These are phyloP conservation scores for Luperina nickerlii DNA, from an alignment of 2,888 invertebrate genomes.

Conservation along the genomic window DNA sequence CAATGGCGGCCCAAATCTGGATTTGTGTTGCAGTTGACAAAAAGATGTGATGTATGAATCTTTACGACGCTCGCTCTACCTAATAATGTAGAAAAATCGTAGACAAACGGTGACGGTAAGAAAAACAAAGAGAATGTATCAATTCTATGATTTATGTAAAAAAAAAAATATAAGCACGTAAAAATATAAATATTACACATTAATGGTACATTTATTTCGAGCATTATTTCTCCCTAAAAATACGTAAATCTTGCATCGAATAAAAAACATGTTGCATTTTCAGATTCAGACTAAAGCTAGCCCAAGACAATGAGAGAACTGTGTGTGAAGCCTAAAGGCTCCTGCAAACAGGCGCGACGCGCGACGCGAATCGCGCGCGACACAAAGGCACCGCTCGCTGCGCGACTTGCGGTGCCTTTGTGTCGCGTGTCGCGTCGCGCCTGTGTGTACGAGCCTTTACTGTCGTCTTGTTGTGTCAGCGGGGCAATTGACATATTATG, in stretches of 20 bases:
- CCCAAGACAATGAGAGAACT: background rate
- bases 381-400: too few relatives aligned
- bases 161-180: conserved; percentile 6
- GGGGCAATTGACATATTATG: too few relatives aligned
- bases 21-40: background rate
- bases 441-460: too few relatives aligned
- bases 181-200: background rate
- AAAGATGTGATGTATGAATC: background rate
- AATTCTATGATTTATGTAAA: conserved; percentile 6
- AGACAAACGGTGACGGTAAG: background rate
- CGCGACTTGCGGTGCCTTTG: too few relatives aligned
- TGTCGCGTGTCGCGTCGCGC: too few relatives aligned
- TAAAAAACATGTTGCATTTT: conserved; percentile 1
- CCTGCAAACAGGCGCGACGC: too few relatives aligned
- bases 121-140: conserved; percentile 3
- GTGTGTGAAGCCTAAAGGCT: background rate
- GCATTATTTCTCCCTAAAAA: background rate
- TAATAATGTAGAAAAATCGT: background rate
- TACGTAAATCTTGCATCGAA: background rate
- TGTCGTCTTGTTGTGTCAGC: too few relatives aligned
- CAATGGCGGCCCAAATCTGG: background rate
- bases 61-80: background rate
- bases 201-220: background rate
- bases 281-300: background rate
- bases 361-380: too few relatives aligned